A percentile compares a stretch with the other conserved stretches of the same genome.
phyloP scores from a whole-genome alignment of 2,888 invertebrate genomes.

The Gryllus longicercus region DNA sequence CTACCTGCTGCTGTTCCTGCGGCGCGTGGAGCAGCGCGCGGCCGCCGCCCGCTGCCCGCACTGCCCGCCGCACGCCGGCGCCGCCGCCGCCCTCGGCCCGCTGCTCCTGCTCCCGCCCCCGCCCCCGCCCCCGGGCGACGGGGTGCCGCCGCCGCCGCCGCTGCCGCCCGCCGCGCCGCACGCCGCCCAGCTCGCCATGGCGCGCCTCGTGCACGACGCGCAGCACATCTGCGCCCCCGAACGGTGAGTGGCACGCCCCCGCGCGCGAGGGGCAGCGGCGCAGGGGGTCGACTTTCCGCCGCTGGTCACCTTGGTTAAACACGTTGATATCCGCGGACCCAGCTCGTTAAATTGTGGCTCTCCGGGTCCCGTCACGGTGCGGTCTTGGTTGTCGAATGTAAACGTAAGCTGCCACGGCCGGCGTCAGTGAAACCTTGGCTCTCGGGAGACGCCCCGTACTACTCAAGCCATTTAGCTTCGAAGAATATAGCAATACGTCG shows the following conservation, averaged over 20 bases:
- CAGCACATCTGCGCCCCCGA: constrained; percentile 4
- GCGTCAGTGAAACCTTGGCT: too few relatives aligned
- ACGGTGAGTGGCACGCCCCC: constrained; percentile 18
- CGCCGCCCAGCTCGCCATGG: constrained; percentile 22
- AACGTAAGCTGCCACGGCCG: too few relatives aligned
- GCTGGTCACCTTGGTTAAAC: too few relatives aligned
- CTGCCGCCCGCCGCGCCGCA: background rate
- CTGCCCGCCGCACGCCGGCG: constrained; percentile 32
- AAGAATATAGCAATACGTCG: too few relatives aligned
- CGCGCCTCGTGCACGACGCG: constrained; percentile 18
- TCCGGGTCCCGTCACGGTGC: too few relatives aligned
- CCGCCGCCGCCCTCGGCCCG: constrained; percentile 38
- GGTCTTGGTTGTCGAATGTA: too few relatives aligned
- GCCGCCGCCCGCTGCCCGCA: constrained; percentile 28
- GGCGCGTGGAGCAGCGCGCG: constrained; percentile 44
- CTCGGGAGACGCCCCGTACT: too few relatives aligned
- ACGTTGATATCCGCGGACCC: too few relatives aligned
- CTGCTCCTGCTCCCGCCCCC: constrained; percentile 35
- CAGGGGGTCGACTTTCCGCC: too few relatives aligned
- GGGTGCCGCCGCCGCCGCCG: background rate
- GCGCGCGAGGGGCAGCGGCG: too few relatives aligned
- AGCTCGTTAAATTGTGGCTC: too few relatives aligned
- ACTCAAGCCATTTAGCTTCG: too few relatives aligned
- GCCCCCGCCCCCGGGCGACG: background rate
- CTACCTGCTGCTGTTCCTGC: constrained; percentile 48